phyloP scores from a whole-genome alignment of 92 coral and sea anemone species.

The Muricea muricata region DNA sequence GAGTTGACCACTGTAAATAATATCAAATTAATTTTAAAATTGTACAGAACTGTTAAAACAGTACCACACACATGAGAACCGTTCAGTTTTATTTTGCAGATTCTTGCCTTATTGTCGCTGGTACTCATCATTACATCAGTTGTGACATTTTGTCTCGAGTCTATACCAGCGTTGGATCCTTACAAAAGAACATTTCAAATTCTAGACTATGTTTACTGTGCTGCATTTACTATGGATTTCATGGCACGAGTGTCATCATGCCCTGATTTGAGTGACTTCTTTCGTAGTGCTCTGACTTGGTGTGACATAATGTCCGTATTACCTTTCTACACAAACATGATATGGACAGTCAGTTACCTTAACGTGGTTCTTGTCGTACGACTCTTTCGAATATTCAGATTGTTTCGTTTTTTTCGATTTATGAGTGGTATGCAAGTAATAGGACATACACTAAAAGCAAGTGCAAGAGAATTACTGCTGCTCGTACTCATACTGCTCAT shows the following conservation, averaged over 20 bases:
- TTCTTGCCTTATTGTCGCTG: constrained; percentile 87
- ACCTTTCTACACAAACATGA: constrained; percentile 84
- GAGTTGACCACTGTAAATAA: too few relatives aligned
- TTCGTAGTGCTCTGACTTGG: constrained; percentile 90
- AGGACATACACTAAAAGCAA: constrained; percentile 96
- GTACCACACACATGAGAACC: too few relatives aligned
- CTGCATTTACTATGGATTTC: constrained; percentile 84
- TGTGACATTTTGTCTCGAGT: constrained; percentile 89
- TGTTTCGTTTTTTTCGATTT: constrained; percentile 97
- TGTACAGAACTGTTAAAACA: too few relatives aligned
- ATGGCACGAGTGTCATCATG: constrained; percentile 78
- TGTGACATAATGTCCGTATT: constrained; percentile 89
- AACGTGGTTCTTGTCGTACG: constrained; percentile 88
- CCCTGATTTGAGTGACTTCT: constrained; percentile 66
- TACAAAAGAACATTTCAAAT: constrained; percentile 58
- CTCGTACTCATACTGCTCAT: constrained; percentile 82
- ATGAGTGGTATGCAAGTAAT: constrained; percentile 99
- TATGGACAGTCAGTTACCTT: constrained; percentile 39
- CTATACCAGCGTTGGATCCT: constrained; percentile 41
- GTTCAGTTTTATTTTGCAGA: constrained; percentile 57
- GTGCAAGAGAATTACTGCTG: constrained; percentile 90
- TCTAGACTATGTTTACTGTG: constrained; percentile 84
- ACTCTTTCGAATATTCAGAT: constrained; percentile 93
- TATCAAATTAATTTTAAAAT: too few relatives aligned
- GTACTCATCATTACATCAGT: constrained; percentile 86